phyloP scores from a whole-genome alignment of 2,113 vertebrate genomes.

The Lepidothrix coronata region DNA sequence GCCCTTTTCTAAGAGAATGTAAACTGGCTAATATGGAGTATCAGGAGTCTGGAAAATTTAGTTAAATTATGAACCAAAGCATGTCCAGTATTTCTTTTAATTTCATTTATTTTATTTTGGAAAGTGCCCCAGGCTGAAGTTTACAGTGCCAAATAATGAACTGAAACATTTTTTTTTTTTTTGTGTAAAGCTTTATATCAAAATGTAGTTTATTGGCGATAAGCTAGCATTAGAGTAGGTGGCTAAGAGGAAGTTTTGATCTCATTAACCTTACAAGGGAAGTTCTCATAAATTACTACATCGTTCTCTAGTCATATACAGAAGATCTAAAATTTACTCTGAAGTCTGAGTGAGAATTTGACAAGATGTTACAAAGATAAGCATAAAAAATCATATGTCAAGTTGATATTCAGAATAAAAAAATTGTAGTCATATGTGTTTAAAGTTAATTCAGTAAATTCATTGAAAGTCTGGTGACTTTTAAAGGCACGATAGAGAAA shows the following conservation, averaged over 20 bases:
- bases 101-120: not conserved
- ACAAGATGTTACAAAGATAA: not conserved
- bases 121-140: not conserved
- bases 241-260: not conserved
- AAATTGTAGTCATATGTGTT: not conserved
- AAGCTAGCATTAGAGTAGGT: not conserved
- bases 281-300: not conserved
- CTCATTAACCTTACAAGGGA: not conserved
- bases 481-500: not conserved
- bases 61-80: not conserved
- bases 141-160: not conserved
- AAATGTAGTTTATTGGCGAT: not conserved
- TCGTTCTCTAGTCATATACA: not conserved
- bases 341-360: not conserved
- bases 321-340: not conserved
- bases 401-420: not conserved
- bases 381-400: not conserved
- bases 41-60: not conserved
- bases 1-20: not conserved
- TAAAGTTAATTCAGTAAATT: not conserved
- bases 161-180: not conserved
- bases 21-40: not conserved
- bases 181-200: not conserved
- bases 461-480: not conserved
- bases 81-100: not conserved